These are phyloP conservation scores for Chironomus striatipennis DNA, from an alignment of 1,140 invertebrate genomes.

Conservation along the genomic window DNA sequence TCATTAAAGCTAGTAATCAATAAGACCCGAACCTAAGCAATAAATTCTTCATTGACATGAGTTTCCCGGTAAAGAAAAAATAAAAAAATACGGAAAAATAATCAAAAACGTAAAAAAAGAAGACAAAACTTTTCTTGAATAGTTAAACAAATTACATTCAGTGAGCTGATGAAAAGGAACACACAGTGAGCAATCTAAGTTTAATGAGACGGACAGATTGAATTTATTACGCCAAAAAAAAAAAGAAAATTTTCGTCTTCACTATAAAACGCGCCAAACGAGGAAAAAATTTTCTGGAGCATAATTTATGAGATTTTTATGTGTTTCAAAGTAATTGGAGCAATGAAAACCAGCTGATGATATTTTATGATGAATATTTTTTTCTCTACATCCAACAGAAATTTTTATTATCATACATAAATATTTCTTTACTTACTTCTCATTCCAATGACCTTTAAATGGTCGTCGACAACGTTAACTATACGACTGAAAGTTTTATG, in stretches of 20 bases:
- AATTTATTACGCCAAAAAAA: background rate
- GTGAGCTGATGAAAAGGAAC: background rate
- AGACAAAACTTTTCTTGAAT: background rate
- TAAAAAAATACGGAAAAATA: no score
- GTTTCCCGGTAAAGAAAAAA: no score
- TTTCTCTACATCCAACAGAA: background rate
- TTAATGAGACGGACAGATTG: slow-evolving; percentile 21
- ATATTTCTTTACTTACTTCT: background rate
- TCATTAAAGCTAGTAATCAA: no score
- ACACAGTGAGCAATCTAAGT: background rate
- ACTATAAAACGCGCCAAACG: background rate
- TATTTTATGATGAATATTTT: slow-evolving; percentile 1
- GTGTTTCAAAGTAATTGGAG: slow-evolving; percentile 10
- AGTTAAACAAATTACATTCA: background rate
- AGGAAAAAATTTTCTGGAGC: background rate
- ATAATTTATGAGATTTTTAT: slow-evolving; percentile 21
- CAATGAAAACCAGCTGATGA: slow-evolving; percentile 20
- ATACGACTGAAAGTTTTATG: background rate
- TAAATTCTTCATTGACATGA: no score
- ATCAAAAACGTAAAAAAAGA: background rate
- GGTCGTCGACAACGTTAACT: slow-evolving; percentile 11
- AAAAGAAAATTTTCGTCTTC: background rate
- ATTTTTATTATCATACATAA: slow-evolving; percentile 1
- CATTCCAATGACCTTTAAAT: background rate
- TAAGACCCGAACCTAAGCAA: no score